Evolutionary conservation across 2,797 vertebrate species (phyloP).

Genomic region (Takifugu rubripes): DNA sequence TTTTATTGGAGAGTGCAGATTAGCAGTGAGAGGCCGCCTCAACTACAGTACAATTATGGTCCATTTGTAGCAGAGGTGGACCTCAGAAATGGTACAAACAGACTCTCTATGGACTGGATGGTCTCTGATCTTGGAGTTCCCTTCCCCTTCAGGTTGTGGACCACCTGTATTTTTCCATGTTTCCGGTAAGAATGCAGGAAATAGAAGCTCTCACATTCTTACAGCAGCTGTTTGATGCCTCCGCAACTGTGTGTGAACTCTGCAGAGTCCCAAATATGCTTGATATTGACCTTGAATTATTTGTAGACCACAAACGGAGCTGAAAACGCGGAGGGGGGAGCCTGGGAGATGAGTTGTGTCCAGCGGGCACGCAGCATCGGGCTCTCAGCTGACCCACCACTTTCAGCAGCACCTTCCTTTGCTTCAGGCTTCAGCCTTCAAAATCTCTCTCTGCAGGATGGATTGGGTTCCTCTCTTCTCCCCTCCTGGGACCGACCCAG

Average conservation of each 20-base stretch:
- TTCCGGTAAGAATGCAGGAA: conserved; percentile 31
- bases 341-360: conserved; percentile 61
- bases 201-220: conserved; percentile 49
- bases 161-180: conserved; percentile 55
- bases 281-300: conserved; percentile 60
- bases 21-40: conserved; percentile 21
- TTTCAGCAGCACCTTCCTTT: conserved; percentile 60
- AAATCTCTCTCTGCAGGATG: conserved; percentile 64
- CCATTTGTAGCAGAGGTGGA: too few species aligned
- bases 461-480: conserved; percentile 68
- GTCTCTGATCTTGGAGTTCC: too few species aligned
- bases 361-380: conserved; percentile 60
- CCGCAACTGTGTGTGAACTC: conserved; percentile 53
- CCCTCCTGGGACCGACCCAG: conserved; percentile 70
- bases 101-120: too few species aligned
- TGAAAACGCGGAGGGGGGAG: conserved; percentile 12
- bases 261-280: conserved; percentile 57
- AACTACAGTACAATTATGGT: conserved; percentile 24
- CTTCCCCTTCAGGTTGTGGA: conserved; percentile 7
- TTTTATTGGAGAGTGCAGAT: conserved; percentile 40
- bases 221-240: conserved; percentile 54
- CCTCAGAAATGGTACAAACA: too few species aligned
- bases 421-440: conserved; percentile 60
- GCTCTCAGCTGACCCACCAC: conserved; percentile 59
- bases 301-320: conserved; percentile 62